Conservation (phyloP, 2,113 vertebrate genomes). For the Sciurus niger region DNA sequence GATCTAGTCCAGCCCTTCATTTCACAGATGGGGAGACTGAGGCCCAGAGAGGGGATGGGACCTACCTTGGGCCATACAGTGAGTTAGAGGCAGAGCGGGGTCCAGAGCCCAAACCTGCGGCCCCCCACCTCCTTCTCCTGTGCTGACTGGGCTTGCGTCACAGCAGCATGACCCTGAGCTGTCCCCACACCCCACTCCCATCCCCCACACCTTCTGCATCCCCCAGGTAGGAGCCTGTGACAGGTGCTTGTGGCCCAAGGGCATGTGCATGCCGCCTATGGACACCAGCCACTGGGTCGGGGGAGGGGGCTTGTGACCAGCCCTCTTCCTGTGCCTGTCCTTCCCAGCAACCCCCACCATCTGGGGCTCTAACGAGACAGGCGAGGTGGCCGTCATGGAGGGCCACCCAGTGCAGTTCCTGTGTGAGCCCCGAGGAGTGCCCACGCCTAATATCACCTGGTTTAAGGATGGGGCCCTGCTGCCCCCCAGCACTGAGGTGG, state of each 20-base stretch:
- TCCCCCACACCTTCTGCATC: neutral
- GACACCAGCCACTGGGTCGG: accelerated
- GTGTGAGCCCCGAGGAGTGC: conserved; percentile 91
- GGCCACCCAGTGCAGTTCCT: conserved; percentile 88
- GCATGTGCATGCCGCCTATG: neutral
- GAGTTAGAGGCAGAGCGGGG: neutral
- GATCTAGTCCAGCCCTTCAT: neutral
- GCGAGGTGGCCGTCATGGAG: conserved; percentile 90
- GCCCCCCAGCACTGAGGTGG: conserved; percentile 86
- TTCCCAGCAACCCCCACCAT: conserved; percentile 91
- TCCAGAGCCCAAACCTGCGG: neutral
- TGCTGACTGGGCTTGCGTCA: accelerated
- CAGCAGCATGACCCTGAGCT: neutral
- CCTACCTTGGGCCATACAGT: neutral
- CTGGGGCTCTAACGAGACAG: conserved; percentile 87
- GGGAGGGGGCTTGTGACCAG: neutral
- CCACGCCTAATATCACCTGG: conserved; percentile 92
- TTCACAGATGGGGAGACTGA: conserved; percentile 55
- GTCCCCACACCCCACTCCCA: neutral
- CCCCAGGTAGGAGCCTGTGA: neutral
- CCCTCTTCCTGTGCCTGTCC: neutral
- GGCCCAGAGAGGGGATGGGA: neutral
- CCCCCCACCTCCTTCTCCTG: neutral
- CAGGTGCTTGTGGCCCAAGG: neutral
- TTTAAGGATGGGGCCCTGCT: conserved; percentile 91